Conservation (phyloP, 2,797 vertebrate genomes). For the Fistularia tabacaria region DNA sequence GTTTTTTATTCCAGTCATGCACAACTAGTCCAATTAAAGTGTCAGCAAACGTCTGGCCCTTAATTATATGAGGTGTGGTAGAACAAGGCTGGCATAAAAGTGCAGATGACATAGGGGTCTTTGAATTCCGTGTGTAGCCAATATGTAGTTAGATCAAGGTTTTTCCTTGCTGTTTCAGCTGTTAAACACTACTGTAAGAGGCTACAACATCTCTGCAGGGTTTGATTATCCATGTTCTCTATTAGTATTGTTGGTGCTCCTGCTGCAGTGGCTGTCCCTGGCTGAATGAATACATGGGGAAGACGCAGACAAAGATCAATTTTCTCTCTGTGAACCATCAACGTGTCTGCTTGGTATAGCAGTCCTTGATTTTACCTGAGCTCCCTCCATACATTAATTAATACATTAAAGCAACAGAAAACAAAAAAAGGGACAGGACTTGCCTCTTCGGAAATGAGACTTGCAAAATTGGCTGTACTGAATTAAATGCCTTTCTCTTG, state of each 20-base stretch:
- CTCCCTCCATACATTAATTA: background rate
- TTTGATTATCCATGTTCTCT: conserved; percentile 55
- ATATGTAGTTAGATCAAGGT: conserved; percentile 33
- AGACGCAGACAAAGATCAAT: conserved; percentile 37
- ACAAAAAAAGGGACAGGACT: no score
- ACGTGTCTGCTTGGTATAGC: conserved; percentile 15
- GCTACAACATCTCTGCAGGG: conserved; percentile 49
- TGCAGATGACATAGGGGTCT: background rate
- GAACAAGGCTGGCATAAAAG: conserved; percentile 15
- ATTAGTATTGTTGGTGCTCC: conserved; percentile 49
- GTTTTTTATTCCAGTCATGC: conserved; percentile 19
- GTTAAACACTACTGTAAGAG: conserved; percentile 54
- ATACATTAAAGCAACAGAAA: no score
- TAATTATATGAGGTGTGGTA: conserved; percentile 25
- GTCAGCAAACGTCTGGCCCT: conserved; percentile 12
- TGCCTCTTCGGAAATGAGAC: no score
- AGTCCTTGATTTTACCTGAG: conserved; percentile 10
- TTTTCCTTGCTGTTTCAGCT: conserved; percentile 33
- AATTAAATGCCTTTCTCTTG: no score
- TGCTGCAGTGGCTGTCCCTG: conserved; percentile 36
- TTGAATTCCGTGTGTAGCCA: conserved; percentile 24
- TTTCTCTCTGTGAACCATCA: conserved; percentile 32
- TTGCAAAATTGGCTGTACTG: no score
- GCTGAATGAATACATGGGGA: conserved; percentile 39
- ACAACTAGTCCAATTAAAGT: conserved; percentile 26